These are phyloP conservation scores for Myotis brandtii DNA, from an alignment of 2,113 vertebrate species.

Conservation along the genomic window DNA sequence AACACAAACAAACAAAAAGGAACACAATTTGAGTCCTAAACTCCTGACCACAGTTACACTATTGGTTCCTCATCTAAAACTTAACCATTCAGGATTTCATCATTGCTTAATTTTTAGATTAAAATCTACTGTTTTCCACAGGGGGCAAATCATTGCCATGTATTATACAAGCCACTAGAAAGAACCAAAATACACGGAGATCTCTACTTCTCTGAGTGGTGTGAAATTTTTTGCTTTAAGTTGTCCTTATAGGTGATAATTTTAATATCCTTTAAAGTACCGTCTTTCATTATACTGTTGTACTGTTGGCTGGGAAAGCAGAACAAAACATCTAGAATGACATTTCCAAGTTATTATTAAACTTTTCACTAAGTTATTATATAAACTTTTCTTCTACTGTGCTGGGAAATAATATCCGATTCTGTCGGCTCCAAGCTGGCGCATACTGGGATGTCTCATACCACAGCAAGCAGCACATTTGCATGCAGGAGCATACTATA, in stretches of 20 bases:
- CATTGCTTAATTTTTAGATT: not conserved
- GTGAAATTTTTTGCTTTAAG: not conserved
- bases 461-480: not conserved
- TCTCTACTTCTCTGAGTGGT: not conserved
- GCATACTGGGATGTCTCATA: not conserved
- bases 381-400: not conserved
- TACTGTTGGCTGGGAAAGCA: not conserved
- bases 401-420: not conserved
- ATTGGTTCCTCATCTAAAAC: not conserved
- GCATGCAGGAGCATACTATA: not conserved
- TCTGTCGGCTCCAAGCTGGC: not conserved
- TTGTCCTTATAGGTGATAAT: not conserved
- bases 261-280: not conserved
- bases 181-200: not conserved
- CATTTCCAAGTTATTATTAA: not conserved
- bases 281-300: not conserved
- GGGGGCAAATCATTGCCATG: not conserved
- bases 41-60: not conserved
- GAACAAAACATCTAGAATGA: not conserved
- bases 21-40: not conserved
- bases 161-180: constrained; percentile 4
- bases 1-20: not conserved
- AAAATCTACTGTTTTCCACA: not conserved
- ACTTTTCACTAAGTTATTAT: not conserved
- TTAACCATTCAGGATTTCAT: not conserved